phyloP scores from a whole-genome alignment of 2,888 invertebrate genomes.

The Brachyptera risi region DNA sequence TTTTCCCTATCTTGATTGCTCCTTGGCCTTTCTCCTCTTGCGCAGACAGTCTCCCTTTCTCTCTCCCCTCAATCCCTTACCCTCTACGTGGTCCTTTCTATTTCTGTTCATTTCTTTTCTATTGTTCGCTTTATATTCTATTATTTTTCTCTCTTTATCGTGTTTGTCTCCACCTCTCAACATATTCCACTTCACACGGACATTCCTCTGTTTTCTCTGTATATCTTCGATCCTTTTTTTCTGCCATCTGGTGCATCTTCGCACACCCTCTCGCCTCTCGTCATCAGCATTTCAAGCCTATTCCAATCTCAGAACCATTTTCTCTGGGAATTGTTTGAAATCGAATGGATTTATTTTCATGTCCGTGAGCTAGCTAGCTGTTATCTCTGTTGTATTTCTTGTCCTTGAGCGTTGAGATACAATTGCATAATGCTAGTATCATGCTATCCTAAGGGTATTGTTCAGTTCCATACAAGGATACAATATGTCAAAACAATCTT shows the following conservation, averaged over 20 bases:
- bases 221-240: not conserved
- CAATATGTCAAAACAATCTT: not conserved
- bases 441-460: too few species aligned
- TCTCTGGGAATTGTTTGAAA: conserved; percentile 25
- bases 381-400: conserved; percentile 2
- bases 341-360: conserved; percentile 25
- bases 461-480: too few species aligned
- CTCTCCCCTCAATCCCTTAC: too few species aligned
- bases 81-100: too few species aligned
- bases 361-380: conserved; percentile 3
- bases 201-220: not conserved
- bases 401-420: not conserved
- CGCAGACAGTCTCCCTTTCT: conserved; percentile 1
- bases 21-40: not conserved
- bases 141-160: conserved; percentile 19
- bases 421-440: too few species aligned
- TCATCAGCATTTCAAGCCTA: conserved; percentile 22
- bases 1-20: conserved; percentile 16
- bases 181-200: conserved; percentile 8
- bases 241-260: not conserved
- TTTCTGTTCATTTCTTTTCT: conserved; percentile 18
- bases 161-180: conserved; percentile 6
- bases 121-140: conserved; percentile 22
- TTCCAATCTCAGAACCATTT: conserved; percentile 24
- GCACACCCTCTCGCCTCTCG: not conserved